Evolutionary conservation across 2,888 invertebrate species (phyloP).

Genomic region (Lasioglossum calceatum): DNA sequence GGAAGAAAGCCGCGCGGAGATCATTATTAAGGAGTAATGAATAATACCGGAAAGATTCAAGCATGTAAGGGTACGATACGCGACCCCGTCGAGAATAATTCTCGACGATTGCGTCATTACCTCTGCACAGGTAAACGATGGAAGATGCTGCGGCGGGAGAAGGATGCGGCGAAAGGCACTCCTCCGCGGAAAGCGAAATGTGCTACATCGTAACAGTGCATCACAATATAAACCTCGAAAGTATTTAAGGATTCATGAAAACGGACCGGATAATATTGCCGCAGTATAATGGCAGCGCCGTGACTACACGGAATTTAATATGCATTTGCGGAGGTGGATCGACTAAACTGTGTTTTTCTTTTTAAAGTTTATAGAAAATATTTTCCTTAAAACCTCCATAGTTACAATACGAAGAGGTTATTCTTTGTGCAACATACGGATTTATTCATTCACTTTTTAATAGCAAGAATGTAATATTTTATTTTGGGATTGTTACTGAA

Average conservation of each 20-base stretch:
- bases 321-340: not conserved
- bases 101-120: slow-evolving; percentile 76
- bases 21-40: slow-evolving; percentile 77
- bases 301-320: not conserved
- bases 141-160: slow-evolving; percentile 9
- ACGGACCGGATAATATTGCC: not conserved
- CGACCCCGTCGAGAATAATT: slow-evolving; percentile 75
- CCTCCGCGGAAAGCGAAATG: slow-evolving; percentile 59
- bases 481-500: not conserved
- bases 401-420: not conserved
- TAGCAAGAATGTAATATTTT: not conserved
- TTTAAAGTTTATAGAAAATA: not conserved
- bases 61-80: slow-evolving; percentile 73
- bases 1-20: slow-evolving; percentile 64
- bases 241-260: slow-evolving; percentile 58
- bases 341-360: not conserved
- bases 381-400: no score
- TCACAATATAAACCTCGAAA: slow-evolving; percentile 49
- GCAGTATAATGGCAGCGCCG: not conserved
- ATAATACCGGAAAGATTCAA: slow-evolving; percentile 78
- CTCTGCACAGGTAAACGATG: slow-evolving; percentile 53
- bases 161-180: slow-evolving; percentile 33
- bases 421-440: no score
- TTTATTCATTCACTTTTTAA: not conserved
- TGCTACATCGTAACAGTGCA: slow-evolving; percentile 53